Conservation (phyloP, 1,140 invertebrate species). For the Bombus huntii region DNA sequence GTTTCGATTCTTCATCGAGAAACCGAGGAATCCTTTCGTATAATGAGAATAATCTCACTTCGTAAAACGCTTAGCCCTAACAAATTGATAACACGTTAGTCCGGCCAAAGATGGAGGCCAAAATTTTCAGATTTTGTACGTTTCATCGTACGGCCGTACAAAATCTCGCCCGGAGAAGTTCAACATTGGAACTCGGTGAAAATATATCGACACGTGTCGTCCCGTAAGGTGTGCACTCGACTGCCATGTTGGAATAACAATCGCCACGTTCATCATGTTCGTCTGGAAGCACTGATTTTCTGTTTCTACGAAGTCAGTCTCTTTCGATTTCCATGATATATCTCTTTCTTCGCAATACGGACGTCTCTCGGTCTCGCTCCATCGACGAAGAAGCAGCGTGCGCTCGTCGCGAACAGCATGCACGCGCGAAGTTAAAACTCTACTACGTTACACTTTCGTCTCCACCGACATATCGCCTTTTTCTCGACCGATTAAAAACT, state of each 20-base stretch:
- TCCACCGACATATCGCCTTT: too few relatives aligned
- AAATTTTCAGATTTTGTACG: not conserved
- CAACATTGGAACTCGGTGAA: not conserved
- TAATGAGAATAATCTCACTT: not conserved
- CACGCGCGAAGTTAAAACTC: conserved; percentile 16
- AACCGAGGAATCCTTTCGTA: not conserved
- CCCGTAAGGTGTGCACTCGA: not conserved
- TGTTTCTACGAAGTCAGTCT: conserved; percentile 8
- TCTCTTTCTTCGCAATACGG: not conserved
- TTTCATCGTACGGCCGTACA: not conserved
- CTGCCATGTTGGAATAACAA: conserved; percentile 10
- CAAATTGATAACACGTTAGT: conserved; percentile 69
- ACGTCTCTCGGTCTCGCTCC: not conserved
- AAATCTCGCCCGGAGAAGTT: conserved; percentile 13
- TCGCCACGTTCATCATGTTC: conserved; percentile 34
- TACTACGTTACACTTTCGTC: not conserved
- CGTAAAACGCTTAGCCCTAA: conserved; percentile 53
- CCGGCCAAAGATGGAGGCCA: conserved; percentile 30
- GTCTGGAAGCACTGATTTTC: conserved; percentile 55
- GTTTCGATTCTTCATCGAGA: not conserved
- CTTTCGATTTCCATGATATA: conserved; percentile 4
- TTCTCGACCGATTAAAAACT: conserved; percentile 14
- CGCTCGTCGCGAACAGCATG: conserved; percentile 37
- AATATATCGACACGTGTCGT: not conserved
- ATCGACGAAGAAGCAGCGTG: not conserved